phyloP scores from a whole-genome alignment of 2,888 invertebrate genomes.

The Trileptium ribeirensis region DNA sequence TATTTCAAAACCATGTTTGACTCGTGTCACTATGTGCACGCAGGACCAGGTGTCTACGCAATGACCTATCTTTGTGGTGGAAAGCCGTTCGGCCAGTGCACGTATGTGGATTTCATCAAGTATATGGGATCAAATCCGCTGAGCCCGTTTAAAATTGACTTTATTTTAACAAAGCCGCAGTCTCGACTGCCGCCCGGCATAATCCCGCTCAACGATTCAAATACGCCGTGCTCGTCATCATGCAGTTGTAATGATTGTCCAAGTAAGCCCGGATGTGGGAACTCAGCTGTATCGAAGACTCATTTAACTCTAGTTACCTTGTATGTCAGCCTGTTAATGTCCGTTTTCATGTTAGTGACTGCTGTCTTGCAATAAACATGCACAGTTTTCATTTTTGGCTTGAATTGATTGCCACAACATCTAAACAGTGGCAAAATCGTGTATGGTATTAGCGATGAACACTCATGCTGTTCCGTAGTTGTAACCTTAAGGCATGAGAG shows the following conservation, averaged over 20 bases:
- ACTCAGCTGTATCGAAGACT: too few relatives aligned
- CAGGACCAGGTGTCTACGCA: background rate
- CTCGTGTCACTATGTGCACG: constrained; percentile 1
- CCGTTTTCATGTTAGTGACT: too few relatives aligned
- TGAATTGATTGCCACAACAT: too few relatives aligned
- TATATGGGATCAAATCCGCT: constrained; percentile 5
- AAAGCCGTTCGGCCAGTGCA: background rate
- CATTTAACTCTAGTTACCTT: too few relatives aligned
- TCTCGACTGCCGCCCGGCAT: background rate
- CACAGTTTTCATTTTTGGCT: too few relatives aligned
- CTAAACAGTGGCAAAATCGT: too few relatives aligned
- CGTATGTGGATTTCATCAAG: background rate
- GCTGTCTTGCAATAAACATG: too few relatives aligned
- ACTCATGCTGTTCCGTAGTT: too few relatives aligned
- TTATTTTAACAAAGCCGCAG: background rate
- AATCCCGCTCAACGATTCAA: background rate
- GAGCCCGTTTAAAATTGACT: constrained; percentile 1
- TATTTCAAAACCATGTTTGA: background rate
- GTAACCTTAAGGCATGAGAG: too few relatives aligned
- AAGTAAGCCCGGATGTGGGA: background rate
- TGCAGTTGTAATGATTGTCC: background rate
- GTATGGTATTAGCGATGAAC: too few relatives aligned
- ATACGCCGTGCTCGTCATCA: background rate
- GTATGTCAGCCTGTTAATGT: too few relatives aligned
- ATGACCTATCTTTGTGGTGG: constrained; percentile 7